These are phyloP conservation scores for Alectoris magna DNA, from an alignment of 2,797 vertebrate genomes.

Conservation along the genomic window DNA sequence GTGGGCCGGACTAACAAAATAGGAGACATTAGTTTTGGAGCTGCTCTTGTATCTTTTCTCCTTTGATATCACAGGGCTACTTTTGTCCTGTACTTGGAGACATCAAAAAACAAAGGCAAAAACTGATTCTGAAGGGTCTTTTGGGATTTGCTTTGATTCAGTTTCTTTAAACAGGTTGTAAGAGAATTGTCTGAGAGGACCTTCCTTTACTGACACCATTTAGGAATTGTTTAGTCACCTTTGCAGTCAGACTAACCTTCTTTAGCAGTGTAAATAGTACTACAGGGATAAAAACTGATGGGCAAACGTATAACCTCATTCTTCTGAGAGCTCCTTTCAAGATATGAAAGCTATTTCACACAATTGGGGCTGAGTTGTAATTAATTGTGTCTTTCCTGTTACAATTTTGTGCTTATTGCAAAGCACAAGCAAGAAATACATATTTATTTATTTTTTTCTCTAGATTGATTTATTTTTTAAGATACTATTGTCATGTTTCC, in stretches of 20 bases:
- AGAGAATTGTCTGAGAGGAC: neutral
- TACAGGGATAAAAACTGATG: neutral
- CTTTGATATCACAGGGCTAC: neutral
- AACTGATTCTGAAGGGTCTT: neutral
- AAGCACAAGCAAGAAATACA: neutral
- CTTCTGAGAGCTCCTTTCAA: neutral
- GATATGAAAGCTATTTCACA: neutral
- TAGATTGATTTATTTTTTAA: neutral
- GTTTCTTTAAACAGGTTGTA: slow-evolving; percentile 13
- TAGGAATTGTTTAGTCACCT: neutral
- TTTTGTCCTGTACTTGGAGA: slow-evolving; percentile 3
- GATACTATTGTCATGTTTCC: too few species aligned
- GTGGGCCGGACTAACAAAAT: too few species aligned
- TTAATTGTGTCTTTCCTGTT: neutral
- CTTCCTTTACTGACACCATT: neutral
- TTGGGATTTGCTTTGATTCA: slow-evolving; percentile 27
- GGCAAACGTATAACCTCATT: neutral
- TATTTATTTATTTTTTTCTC: neutral
- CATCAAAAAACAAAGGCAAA: slow-evolving; percentile 7
- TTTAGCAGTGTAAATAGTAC: neutral
- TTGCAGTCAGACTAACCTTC: neutral
- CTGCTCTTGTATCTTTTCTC: neutral
- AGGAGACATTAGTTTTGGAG: too few species aligned
- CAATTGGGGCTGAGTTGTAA: neutral
- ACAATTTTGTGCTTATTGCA: neutral